Percentiles rank a stretch among this genome's conserved stretches.
phyloP scores from a whole-genome alignment of 1,140 invertebrate genomes.

The Procambarus virginalis region DNA sequence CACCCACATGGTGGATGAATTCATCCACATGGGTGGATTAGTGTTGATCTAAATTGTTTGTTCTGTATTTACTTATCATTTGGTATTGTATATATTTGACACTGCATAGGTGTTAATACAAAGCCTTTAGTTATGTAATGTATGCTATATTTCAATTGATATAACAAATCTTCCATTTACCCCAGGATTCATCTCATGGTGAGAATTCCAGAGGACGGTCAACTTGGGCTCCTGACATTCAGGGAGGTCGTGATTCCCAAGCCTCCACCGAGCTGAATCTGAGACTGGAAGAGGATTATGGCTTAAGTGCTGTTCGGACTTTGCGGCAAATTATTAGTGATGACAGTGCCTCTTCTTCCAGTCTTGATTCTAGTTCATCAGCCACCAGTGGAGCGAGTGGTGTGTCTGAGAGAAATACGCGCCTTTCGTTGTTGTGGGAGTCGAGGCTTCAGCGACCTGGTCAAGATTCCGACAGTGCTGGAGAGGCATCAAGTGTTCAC shows the following conservation, averaged over 20 bases:
- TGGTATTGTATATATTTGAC: too few relatives aligned
- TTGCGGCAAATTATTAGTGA: constrained; percentile 59
- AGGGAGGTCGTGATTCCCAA: constrained; percentile 23
- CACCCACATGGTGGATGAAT: too few relatives aligned
- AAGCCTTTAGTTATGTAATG: too few relatives aligned
- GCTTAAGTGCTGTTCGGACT: constrained; percentile 27
- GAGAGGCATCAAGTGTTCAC: constrained; percentile 37
- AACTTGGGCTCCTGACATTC: not conserved
- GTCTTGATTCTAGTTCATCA: constrained; percentile 63
- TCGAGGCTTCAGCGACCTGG: constrained; percentile 56
- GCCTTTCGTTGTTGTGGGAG: constrained; percentile 59
- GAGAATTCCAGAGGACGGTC: constrained; percentile 12
- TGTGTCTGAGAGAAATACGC: constrained; percentile 59
- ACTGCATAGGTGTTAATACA: too few relatives aligned
- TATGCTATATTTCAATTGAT: too few relatives aligned
- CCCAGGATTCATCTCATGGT: constrained; percentile 5
- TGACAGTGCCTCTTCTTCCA: constrained; percentile 65
- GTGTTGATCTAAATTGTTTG: too few relatives aligned
- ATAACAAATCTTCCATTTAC: not conserved
- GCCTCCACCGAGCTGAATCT: constrained; percentile 11
- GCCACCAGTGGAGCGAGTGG: constrained; percentile 62
- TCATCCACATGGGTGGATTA: too few relatives aligned
- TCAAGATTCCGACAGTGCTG: constrained; percentile 55
- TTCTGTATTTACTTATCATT: too few relatives aligned
- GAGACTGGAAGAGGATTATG: constrained; percentile 43